Base-by-base conservation (phyloP, 2,797 vertebrate species). In the Luscinia megarhynchos region DNA sequence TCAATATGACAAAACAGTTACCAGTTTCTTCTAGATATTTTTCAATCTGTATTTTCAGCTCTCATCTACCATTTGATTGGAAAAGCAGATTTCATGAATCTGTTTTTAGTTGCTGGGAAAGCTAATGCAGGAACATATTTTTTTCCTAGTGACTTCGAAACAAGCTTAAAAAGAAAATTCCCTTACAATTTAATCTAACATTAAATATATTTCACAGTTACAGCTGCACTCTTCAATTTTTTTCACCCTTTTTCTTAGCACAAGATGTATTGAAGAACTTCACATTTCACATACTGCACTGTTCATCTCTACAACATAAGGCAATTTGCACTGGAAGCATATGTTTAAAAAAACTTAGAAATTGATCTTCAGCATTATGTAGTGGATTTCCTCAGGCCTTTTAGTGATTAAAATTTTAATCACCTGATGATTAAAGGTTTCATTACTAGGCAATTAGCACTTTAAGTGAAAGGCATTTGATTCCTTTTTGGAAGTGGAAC, bases 401-500 rank as follows among this genome's bases (percentile, higher is more conserved):
- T 93, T 84, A 89, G 78, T 94, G 87, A 97, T 96, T 97, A 96
- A 95, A 96, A 93, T 91, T 97, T 97, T 97, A 96, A 97, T 97
- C 96, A 97, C 94, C 93, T 95, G 92, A 90, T 96, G 94, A 97
- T 97, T 97, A 96, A 97, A 95, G 85, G 69, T 97, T 96, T 94
- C 73, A 97, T 96, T 96, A 95, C 87, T n/a, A 93, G 64, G 94
- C 95, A 97, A 97, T 97, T 97, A 97, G 83, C 84, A 92, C 81
- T 95, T 92, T 92, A 95, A 97, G 73, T 88, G 73, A 54, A 59
- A 88, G 62, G 80, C 64, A 3, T 94, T 96, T 97, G 94, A 96
- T 92, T 95, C 79, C 1, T 0, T 88, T 93, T 93, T 92, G 87
- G 62, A 94, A 94, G 48, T 30, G 54, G 61, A 91, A 67, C 23